Evolutionary conservation across 2,888 invertebrate species (phyloP), one percentile per base, ranked within the genome.

Genomic region (Cataglyphis cursor): DNA sequence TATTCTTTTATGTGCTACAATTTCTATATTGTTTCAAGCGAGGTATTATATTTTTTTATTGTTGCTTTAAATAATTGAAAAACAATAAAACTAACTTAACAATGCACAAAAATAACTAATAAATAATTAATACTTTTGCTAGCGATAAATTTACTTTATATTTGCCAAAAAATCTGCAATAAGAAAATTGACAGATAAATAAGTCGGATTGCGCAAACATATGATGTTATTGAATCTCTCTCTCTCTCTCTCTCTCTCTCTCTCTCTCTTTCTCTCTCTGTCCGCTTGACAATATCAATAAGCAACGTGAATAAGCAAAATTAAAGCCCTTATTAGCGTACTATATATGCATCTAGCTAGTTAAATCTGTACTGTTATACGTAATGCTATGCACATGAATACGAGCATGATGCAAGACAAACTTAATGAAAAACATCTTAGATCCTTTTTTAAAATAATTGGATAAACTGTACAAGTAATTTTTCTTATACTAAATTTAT

Each of bases 251-350:
- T 41, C 41, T 1, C 3, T 3, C 12, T 31, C 31, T 31, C 31
- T 31, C 31, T 31, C 12, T 12, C 10, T 12, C 41, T 10, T 41
- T 18, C 48, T 18, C 2, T 44, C 2, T 61, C 31, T 31, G 2
- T 48, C 9, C 3, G 18, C 31, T 8, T 12, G 41, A 41, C 5
- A 62, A 24, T 74, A 61, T 38, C 57, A 15, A 4, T 31, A 62
- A 74, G 9, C 73, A 61, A 61, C 5, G 4, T 61, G 44, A 61
- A 73, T 59, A 44, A 74, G 5, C 44, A 44, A 28, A 73, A 59
- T 73, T 18, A 41, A 59, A 59, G 15, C 57, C 24, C 4, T 24
- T 41, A 73, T 3, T 73, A 12, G 10, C 6, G 2, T 4, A 54
- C 9, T 4, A 24, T 51, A 0, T 35, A 18, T 54, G 18, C 18